phyloP scores from a whole-genome alignment of 2,888 invertebrate species.

The Drosophila lutescens region DNA sequence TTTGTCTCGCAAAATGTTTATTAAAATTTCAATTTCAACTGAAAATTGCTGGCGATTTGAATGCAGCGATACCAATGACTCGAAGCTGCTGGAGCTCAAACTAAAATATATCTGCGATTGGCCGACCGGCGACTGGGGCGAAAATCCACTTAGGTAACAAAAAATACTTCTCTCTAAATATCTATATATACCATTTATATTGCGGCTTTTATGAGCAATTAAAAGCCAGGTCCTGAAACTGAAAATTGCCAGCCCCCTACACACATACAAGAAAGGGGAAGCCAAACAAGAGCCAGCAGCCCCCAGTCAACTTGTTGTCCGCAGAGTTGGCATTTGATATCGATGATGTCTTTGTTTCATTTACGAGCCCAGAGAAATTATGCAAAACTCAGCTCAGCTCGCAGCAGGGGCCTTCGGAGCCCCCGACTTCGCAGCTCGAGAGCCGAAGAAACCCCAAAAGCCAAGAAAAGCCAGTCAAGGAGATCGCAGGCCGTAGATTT shows the following conservation, averaged over 20 bases:
- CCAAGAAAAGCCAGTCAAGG: conserved; percentile 17
- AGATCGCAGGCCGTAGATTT: conserved; percentile 50
- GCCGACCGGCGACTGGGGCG: conserved; percentile 13
- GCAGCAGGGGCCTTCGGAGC: conserved; percentile 58
- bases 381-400: conserved; percentile 60
- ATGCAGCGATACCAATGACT: conserved; percentile 27
- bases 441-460: conserved; percentile 11
- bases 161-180: conserved; percentile 6
- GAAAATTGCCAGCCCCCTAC: conserved; percentile 4
- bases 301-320: conserved; percentile 40
- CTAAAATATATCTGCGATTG: conserved; percentile 5
- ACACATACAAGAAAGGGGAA: conserved; percentile 42
- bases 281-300: conserved; percentile 54
- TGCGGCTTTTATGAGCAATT: conserved; percentile 37
- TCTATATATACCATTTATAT: conserved; percentile 13
- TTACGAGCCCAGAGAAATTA: conserved; percentile 60
- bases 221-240: conserved; percentile 26
- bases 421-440: not conserved
- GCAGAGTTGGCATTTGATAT: conserved; percentile 71
- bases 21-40: conserved; percentile 24
- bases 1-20: conserved; percentile 25
- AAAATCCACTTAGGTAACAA: conserved; percentile 13
- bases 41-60: conserved; percentile 28
- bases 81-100: conserved; percentile 8
- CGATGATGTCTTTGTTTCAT: conserved; percentile 80